These are phyloP conservation scores for Recurvirostra avosetta DNA, from an alignment of 2,113 vertebrate genomes.

Conservation along the genomic window DNA sequence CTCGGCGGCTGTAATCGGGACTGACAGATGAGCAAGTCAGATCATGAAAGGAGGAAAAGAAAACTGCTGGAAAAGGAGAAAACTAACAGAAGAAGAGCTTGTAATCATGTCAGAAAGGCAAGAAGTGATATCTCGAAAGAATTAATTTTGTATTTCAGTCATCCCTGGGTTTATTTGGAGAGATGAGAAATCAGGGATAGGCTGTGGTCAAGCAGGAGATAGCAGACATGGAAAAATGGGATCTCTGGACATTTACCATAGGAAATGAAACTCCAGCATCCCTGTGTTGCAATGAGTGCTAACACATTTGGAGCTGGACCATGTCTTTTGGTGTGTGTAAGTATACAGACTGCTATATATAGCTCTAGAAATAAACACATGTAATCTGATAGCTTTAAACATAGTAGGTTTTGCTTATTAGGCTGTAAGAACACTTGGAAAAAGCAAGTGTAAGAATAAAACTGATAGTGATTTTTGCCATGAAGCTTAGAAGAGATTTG, in stretches of 20 bases:
- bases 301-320: not conserved
- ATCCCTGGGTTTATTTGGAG: not conserved
- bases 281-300: not conserved
- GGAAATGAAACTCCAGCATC: slow-evolving; percentile 17
- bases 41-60: slow-evolving; percentile 25
- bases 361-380: slow-evolving; percentile 16
- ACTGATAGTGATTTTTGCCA: not conserved
- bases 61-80: not conserved
- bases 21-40: slow-evolving; percentile 46
- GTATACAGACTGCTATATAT: not conserved
- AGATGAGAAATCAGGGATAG: not conserved
- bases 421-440: not conserved
- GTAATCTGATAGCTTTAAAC: slow-evolving; percentile 1
- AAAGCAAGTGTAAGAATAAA: not conserved
- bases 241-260: not conserved
- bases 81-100: not conserved
- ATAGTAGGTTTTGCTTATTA: not conserved
- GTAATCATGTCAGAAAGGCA: not conserved
- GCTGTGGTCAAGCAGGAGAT: not conserved
- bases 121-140: not conserved
- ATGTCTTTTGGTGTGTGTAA: not conserved
- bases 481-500: not conserved
- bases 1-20: slow-evolving; percentile 1
- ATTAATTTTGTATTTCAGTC: not conserved
- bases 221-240: not conserved